phyloP scores from a whole-genome alignment of 2,113 vertebrate genomes.

The Piaya cayana region DNA sequence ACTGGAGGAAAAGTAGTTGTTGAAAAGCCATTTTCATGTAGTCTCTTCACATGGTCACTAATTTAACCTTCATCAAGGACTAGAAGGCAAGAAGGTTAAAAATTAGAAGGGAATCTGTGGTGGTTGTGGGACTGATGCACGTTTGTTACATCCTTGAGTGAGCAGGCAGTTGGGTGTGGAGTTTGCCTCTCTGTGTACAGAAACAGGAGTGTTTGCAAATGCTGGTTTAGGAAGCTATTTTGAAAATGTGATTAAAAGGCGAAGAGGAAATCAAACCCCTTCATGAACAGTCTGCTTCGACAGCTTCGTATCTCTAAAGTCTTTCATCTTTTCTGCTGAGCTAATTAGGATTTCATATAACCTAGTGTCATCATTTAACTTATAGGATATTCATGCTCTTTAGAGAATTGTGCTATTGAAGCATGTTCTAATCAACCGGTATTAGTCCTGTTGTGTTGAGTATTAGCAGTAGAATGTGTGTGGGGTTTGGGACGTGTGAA shows the following conservation, averaged over 20 bases:
- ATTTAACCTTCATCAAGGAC: not conserved
- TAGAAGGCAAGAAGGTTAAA: not conserved
- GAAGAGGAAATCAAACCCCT: not conserved
- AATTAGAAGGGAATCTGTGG: not conserved
- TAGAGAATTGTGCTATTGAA: constrained; percentile 80
- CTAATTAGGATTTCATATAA: constrained; percentile 78
- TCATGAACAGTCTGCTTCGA: not conserved
- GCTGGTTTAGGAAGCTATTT: not conserved
- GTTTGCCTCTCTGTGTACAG: not conserved
- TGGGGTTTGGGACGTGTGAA: constrained; percentile 72
- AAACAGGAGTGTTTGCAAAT: not conserved
- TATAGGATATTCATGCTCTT: constrained; percentile 54
- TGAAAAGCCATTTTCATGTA: not conserved
- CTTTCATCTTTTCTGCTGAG: constrained; percentile 79
- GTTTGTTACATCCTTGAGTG: not conserved
- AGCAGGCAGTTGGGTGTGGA: not conserved
- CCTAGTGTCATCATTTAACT: constrained; percentile 64
- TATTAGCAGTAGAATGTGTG: constrained; percentile 82
- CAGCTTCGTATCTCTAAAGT: constrained; percentile 61
- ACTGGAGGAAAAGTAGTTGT: not conserved
- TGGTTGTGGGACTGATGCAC: not conserved
- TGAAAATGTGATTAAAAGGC: not conserved
- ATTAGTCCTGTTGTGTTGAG: constrained; percentile 83
- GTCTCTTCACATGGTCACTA: not conserved
- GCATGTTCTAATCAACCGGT: constrained; percentile 81